phyloP scores from a whole-genome alignment of 2,888 invertebrate species.

The Diloba caeruleocephala region DNA sequence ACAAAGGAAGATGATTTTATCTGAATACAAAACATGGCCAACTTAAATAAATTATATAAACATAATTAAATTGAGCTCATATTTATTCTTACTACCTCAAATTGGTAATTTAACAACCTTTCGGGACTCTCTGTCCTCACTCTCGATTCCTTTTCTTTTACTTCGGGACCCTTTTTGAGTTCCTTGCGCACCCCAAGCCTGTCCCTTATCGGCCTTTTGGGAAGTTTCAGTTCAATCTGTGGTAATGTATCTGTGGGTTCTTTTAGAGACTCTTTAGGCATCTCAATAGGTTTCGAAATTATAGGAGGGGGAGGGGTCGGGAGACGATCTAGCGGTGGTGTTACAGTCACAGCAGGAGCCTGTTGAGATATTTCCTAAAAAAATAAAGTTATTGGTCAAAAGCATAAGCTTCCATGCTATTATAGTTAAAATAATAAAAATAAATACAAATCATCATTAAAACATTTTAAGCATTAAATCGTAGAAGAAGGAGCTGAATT shows the following conservation, averaged over 20 bases:
- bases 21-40: slow-evolving; percentile 27
- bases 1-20: slow-evolving; percentile 17
- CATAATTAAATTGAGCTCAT: slow-evolving; percentile 38
- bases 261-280: slow-evolving; percentile 55
- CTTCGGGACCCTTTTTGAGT: slow-evolving; percentile 62
- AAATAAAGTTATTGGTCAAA: too few species aligned
- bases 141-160: slow-evolving; percentile 62
- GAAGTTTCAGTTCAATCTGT: slow-evolving; percentile 84
- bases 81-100: slow-evolving; percentile 75
- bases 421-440: too few species aligned
- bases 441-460: not conserved
- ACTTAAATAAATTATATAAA: slow-evolving; percentile 35
- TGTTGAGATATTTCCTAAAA: slow-evolving; percentile 78
- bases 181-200: slow-evolving; percentile 76
- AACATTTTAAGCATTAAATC: too few species aligned
- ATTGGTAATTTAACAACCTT: slow-evolving; percentile 76
- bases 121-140: slow-evolving; percentile 75
- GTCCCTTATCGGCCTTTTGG: slow-evolving; percentile 83
- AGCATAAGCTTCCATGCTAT: too few species aligned
- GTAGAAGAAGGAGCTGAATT: too few species aligned
- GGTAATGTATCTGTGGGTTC: slow-evolving; percentile 73
- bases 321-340: slow-evolving; percentile 65
- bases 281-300: slow-evolving; percentile 33
- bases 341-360: slow-evolving; percentile 56
- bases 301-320: slow-evolving; percentile 51